Base-by-base conservation (phyloP, 2,888 invertebrate species). In the Cacoxenus indagator region DNA sequence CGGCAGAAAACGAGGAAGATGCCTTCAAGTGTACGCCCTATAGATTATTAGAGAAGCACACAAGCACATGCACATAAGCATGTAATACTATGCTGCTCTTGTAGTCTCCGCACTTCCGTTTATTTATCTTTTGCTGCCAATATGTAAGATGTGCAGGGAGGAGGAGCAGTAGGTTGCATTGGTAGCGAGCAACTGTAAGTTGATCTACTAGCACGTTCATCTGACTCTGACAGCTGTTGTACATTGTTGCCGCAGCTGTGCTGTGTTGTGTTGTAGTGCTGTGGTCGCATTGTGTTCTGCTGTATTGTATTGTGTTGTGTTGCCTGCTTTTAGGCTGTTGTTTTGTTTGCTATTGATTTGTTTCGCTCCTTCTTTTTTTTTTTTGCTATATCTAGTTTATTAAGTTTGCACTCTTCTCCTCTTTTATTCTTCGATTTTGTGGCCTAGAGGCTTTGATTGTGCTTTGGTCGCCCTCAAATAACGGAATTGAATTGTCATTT, bases 401-500 rank as follows among this genome's bases (percentile, higher is more conserved):
- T n/a, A n/a, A n/a, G n/a, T n/a, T n/a, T n/a, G n/a, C n/a, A n/a
- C n/a, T 24, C 26, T 24, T n/a, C 26, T 55, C 45, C n/a, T 26
- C 59, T 59, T 59, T 11, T 19, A 31, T 59, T 59, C 19, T 57
- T 51, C n/a, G 51, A 17, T n/a, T 43, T 43, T 37, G 37, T 4
- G 37, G 37, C 9, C 14, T 37, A 37, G 14, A 37, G 37, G 37
- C 14, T 14, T 37, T 37, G 37, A n/a, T n/a, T n/a, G n/a, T n/a
- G n/a, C n/a, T n/a, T n/a, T n/a, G n/a, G n/a, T 27, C 22, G 43
- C 14, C 17, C 43, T 22, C 17, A 19, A 64, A 68, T 70, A 72
- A 76, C 75, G 71, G 54, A 70, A 67, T 75, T 70, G 73, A 75
- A 69, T 57, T 71, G 37, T 29, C 29, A 26, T 46, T 24, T 62